Percentiles rank a stretch among this genome's conserved stretches.
phyloP scores from a whole-genome alignment of 1,140 invertebrate species.

The Macrocentrus cingulum region DNA sequence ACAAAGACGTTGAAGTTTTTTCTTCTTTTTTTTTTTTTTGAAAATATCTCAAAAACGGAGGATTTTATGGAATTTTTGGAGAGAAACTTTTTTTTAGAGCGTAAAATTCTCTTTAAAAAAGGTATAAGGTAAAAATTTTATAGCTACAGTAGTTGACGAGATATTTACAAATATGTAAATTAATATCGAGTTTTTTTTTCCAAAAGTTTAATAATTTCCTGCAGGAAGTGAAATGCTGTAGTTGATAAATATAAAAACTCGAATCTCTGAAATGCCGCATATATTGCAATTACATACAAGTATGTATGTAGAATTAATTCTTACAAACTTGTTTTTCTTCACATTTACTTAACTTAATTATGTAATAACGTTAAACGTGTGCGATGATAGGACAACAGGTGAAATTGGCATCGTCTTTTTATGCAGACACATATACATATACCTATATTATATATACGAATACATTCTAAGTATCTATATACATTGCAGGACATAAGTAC shows the following conservation, averaged over 20 bases:
- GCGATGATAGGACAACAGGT: slow-evolving; percentile 35
- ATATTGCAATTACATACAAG: slow-evolving; percentile 16
- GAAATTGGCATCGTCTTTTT: slow-evolving; percentile 25
- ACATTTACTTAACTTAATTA: slow-evolving; percentile 26
- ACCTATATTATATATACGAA: background rate
- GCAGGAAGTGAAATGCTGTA: too few species aligned
- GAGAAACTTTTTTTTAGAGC: too few species aligned
- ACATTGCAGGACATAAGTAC: slow-evolving; percentile 25
- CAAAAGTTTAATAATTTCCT: too few species aligned
- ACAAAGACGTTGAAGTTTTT: too few species aligned
- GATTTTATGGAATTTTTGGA: too few species aligned
- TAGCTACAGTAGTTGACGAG: too few species aligned
- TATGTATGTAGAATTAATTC: background rate
- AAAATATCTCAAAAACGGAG: too few species aligned
- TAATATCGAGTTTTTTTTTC: too few species aligned
- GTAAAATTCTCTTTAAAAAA: too few species aligned
- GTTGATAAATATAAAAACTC: background rate
- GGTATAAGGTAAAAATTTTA: too few species aligned
- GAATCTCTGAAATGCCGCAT: slow-evolving; percentile 9
- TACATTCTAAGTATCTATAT: slow-evolving; percentile 28
- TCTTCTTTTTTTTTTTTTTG: too few species aligned
- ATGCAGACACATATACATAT: slow-evolving; percentile 23
- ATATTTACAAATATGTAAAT: too few species aligned
- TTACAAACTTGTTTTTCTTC: background rate
- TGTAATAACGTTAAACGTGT: slow-evolving; percentile 30